Evolutionary conservation across 1,140 invertebrate species (phyloP).

Genomic region (Drosophila rufa): DNA sequence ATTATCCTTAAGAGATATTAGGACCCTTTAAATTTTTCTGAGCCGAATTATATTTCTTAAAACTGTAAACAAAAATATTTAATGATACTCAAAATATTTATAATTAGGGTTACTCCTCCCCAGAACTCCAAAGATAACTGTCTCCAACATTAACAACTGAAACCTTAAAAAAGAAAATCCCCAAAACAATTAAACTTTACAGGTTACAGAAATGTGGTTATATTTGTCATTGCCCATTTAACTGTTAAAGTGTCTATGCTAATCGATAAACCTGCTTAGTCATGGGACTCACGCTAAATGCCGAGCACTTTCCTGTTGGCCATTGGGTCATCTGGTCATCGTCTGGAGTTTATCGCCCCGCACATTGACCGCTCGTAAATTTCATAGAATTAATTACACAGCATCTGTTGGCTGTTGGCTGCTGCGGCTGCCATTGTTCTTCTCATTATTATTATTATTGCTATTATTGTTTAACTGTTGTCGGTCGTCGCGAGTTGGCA

Average conservation of each 20-base stretch:
- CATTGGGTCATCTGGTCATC: constrained; percentile 48
- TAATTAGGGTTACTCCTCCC: too few species aligned
- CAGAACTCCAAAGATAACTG: background rate
- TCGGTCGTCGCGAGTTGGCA: constrained; percentile 24
- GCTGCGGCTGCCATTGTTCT: constrained; percentile 17
- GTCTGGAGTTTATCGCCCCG: constrained; percentile 37
- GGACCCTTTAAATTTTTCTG: background rate
- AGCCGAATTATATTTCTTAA: background rate
- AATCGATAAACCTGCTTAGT: constrained; percentile 23
- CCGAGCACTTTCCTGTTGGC: constrained; percentile 4
- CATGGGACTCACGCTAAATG: constrained; percentile 6
- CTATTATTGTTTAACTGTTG: constrained; percentile 70
- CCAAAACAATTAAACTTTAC: background rate
- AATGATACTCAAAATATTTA: background rate
- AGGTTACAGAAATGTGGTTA: background rate
- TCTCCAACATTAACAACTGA: background rate
- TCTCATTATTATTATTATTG: constrained; percentile 41
- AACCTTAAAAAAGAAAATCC: background rate
- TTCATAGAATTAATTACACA: constrained; percentile 59
- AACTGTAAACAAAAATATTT: background rate
- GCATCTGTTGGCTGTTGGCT: constrained; percentile 29
- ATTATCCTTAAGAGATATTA: background rate
- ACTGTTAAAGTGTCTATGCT: constrained; percentile 5
- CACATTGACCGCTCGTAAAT: constrained; percentile 47
- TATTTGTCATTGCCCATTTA: constrained; percentile 3